A percentile compares a stretch with the other conserved stretches of the same genome.
phyloP scores from a whole-genome alignment of 1,140 invertebrate genomes.

The Drosophila ogumai region DNA sequence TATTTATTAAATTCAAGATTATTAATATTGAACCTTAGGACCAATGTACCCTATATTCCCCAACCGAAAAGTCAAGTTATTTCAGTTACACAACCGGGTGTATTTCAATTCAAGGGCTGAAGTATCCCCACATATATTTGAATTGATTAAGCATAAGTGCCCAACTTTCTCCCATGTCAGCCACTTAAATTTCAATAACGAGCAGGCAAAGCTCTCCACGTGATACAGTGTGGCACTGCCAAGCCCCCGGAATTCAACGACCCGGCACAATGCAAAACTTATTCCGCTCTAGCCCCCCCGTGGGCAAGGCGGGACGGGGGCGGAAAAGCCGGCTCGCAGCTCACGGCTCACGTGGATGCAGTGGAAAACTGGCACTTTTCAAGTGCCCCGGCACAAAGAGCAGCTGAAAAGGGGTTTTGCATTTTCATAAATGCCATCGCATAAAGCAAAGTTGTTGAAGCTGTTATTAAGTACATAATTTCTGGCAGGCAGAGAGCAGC shows the following conservation, averaged over 20 bases:
- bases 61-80: background rate
- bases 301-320: background rate
- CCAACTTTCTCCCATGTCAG: constrained; percentile 13
- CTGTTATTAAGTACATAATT: constrained; percentile 82
- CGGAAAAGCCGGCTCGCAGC: constrained; percentile 1
- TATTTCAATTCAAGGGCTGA: background rate
- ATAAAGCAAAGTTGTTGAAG: constrained; percentile 79
- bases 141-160: constrained; percentile 9
- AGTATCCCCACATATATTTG: background rate
- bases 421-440: constrained; percentile 79
- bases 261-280: constrained; percentile 44
- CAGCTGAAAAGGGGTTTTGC: constrained; percentile 63
- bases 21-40: background rate
- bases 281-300: constrained; percentile 39
- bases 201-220: constrained; percentile 24
- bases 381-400: constrained; percentile 62
- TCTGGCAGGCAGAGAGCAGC: constrained; percentile 48
- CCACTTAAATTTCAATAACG: constrained; percentile 46
- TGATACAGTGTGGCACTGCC: constrained; percentile 10
- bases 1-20: background rate
- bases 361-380: constrained; percentile 57
- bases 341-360: constrained; percentile 25
- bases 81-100: background rate
- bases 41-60: too few relatives aligned
- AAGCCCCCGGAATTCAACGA: constrained; percentile 20